Conservation (phyloP, 2,888 invertebrate species). For the Iphiclides podalirius region DNA sequence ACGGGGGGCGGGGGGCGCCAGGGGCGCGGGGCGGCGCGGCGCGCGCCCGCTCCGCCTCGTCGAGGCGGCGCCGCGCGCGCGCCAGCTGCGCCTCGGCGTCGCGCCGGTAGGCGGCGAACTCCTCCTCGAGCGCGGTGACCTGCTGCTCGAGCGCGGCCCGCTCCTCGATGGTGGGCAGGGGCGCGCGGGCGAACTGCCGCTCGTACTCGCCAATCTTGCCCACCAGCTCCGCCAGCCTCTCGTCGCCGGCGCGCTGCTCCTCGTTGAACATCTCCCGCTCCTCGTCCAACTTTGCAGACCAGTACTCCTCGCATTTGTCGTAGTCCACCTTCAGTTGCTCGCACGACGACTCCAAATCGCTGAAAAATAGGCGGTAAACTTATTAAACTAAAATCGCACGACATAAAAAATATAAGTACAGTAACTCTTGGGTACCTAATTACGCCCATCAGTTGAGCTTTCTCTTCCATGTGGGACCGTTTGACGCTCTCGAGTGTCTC, state of each 20-base stretch:
- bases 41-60: slow-evolving; percentile 23
- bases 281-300: slow-evolving; percentile 88
- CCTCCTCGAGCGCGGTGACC: slow-evolving; percentile 85
- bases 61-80: slow-evolving; percentile 19
- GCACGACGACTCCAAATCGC: slow-evolving; percentile 86
- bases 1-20: slow-evolving; percentile 22
- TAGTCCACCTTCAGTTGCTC: slow-evolving; percentile 88
- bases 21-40: slow-evolving; percentile 25
- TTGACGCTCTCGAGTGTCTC: slow-evolving; percentile 36
- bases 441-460: slow-evolving; percentile 45
- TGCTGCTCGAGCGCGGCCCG: slow-evolving; percentile 82
- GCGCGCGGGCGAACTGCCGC: slow-evolving; percentile 81
- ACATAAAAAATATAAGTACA: too few relatives aligned
- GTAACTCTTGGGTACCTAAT: slow-evolving; percentile 38
- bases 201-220: slow-evolving; percentile 90
- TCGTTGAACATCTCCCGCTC: slow-evolving; percentile 87
- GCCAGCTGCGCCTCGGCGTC: slow-evolving; percentile 31
- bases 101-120: slow-evolving; percentile 69
- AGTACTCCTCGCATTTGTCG: slow-evolving; percentile 93
- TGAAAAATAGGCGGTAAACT: slow-evolving; percentile 37
- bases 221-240: slow-evolving; percentile 86
- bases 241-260: slow-evolving; percentile 87
- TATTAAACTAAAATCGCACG: too few relatives aligned
- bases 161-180: slow-evolving; percentile 89
- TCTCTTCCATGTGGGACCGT: slow-evolving; percentile 54